Conservation (phyloP, 2,888 invertebrate species). For the Athalia cordata region DNA sequence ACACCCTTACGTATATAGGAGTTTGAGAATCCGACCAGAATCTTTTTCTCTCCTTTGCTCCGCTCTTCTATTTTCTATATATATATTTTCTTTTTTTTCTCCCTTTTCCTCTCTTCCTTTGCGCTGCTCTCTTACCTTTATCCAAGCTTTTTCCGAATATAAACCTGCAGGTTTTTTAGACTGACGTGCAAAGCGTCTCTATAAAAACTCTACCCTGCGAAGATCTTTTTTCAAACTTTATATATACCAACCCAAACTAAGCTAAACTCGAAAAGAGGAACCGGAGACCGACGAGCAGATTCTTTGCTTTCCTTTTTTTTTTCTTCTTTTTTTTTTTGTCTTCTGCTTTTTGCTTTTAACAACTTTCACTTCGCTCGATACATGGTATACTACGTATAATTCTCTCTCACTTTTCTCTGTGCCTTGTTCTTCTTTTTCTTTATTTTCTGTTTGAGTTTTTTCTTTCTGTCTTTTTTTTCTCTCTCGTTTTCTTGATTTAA, state of each 20-base stretch:
- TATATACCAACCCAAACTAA: conserved; percentile 9
- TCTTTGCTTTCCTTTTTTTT: conserved; percentile 15
- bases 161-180: background rate
- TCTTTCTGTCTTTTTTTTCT: background rate
- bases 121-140: too few species aligned
- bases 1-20: too few species aligned
- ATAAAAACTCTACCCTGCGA: conserved; percentile 58
- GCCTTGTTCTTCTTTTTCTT: background rate
- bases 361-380: background rate
- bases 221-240: conserved; percentile 9
- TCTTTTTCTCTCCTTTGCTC: too few species aligned
- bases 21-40: too few species aligned
- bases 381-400: background rate
- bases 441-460: background rate
- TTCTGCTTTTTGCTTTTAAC: conserved; percentile 11
- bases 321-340: conserved; percentile 7
- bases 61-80: too few species aligned
- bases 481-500: too few species aligned
- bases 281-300: background rate
- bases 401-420: background rate
- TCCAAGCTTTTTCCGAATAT: too few species aligned
- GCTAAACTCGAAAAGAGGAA: conserved; percentile 13
- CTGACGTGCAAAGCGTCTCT: conserved; percentile 60
- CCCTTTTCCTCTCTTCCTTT: too few species aligned
- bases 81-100: too few species aligned